These are phyloP conservation scores for Oncorhynchus kisutch DNA, from an alignment of 2,113 vertebrate genomes.

Conservation along the genomic window DNA sequence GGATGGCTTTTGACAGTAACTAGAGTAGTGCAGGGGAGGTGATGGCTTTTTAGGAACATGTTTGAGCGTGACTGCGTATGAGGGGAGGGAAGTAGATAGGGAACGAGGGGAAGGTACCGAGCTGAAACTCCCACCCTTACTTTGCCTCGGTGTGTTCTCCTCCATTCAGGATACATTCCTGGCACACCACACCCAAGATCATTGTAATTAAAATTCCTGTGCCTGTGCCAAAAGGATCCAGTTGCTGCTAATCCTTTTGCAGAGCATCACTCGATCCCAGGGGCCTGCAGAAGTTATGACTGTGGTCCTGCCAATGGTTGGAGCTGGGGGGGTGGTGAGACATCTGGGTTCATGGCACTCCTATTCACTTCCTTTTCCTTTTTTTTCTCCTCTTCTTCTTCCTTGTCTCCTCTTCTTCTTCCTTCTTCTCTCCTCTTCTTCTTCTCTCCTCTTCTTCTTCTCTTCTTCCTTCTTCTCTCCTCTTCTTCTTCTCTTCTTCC, in stretches of 20 bases:
- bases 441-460: background rate
- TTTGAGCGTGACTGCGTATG: background rate
- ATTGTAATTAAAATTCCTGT: conserved; percentile 94
- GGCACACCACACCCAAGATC: conserved; percentile 87
- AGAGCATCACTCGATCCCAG: conserved; percentile 79
- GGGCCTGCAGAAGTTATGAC: conserved; percentile 67
- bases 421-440: background rate
- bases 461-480: background rate
- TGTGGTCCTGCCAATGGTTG: conserved; percentile 59
- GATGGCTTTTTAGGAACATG: conserved; percentile 11
- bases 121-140: conserved; percentile 14
- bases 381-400: background rate
- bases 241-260: conserved; percentile 87
- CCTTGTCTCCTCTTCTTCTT: background rate
- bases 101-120: background rate
- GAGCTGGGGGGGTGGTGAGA: conserved; percentile 17
- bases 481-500: background rate
- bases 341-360: no score
- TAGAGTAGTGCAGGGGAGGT: background rate
- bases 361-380: no score
- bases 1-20: background rate
- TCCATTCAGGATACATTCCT: conserved; percentile 77
- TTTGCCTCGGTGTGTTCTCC: conserved; percentile 46
- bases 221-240: conserved; percentile 82
- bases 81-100: background rate